Evolutionary conservation across 2,888 invertebrate genomes (phyloP), one percentile per base, ranked within the genome.

Genomic region (Hartigia nigra): DNA sequence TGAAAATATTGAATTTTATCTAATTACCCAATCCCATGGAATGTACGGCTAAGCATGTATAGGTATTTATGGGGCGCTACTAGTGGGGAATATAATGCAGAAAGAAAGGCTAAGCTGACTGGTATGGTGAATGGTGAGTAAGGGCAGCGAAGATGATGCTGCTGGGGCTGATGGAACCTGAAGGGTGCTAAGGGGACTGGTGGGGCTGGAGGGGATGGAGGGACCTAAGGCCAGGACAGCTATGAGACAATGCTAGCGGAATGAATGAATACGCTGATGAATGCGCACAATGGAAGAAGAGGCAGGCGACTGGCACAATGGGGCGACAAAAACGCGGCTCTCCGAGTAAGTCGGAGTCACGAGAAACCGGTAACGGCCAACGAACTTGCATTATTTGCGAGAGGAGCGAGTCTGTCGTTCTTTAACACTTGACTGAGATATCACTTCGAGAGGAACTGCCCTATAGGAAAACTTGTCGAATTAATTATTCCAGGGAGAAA

Each of bases 251-350:
- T 91, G 87, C 86, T 72, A 82, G 81, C 83, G 84, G 87, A 90
- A 91, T 90, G 91, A 91, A 91, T 90, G 91, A 91, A 91, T 89
- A 87, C 87, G 87, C 87, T 91, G 91, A 90, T 91, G 91, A 90
- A 90, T 91, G 89, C 86, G 84, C 87, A 91, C 90, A 91, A 91
- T 90, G 83, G 88, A 80, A 88, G 87, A 90, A 87, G 86, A 87
- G 86, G 85, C 85, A 82, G 86, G 82, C 81, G 86, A 81, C 83
- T 82, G 82, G 81, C 83, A 89, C 88, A 88, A 87, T 88, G 81
- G 87, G 86, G 86, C 85, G 88, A 89, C 89, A 88, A 89, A 89
- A 89, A 89, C 87, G 86, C 83, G 85, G 84, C 84, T 85, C 84
- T 85, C 83, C 79, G 79, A 80, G 82, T 86, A 84, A 87, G 87